phyloP scores from a whole-genome alignment of 2,797 vertebrate genomes.

The Spondyliosoma cantharus region DNA sequence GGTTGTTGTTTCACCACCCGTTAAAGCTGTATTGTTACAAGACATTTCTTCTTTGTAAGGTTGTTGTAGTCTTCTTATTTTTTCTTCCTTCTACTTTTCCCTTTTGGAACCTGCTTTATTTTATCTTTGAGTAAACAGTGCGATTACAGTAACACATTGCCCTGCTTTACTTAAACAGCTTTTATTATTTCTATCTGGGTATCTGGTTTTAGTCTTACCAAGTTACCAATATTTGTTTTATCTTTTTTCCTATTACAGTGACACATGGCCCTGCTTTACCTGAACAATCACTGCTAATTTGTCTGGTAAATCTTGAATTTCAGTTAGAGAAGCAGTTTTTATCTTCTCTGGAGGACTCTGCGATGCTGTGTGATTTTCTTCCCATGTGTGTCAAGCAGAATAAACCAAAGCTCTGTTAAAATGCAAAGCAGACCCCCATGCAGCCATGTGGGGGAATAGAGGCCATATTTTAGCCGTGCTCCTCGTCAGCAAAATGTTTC shows the following conservation, averaged over 20 bases:
- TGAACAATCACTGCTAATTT: constrained; percentile 75
- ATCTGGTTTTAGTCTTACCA: constrained; percentile 52
- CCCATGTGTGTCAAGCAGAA: constrained; percentile 52
- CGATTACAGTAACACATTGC: constrained; percentile 64
- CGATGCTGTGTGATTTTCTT: constrained; percentile 60
- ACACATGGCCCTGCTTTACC: constrained; percentile 64
- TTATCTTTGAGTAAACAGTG: constrained; percentile 55
- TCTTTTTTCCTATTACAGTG: constrained; percentile 72
- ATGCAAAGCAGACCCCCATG: constrained; percentile 79
- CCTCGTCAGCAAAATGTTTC: constrained; percentile 84
- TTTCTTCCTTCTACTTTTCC: constrained; percentile 34
- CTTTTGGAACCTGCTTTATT: constrained; percentile 29
- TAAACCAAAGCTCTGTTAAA: constrained; percentile 82
- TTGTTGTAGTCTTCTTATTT: constrained; percentile 44
- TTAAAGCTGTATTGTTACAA: constrained; percentile 7
- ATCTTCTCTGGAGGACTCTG: constrained; percentile 60
- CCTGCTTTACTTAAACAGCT: constrained; percentile 59
- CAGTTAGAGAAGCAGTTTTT: constrained; percentile 67
- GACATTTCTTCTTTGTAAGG: constrained; percentile 27
- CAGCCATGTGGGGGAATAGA: constrained; percentile 72
- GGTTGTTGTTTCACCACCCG: not conserved
- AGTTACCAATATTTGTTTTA: constrained; percentile 65
- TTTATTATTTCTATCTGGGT: constrained; percentile 52
- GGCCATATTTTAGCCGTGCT: constrained; percentile 80
- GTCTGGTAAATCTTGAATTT: constrained; percentile 72